Conservation (phyloP, 2,113 vertebrate species). For the Calidris pygmaea region DNA sequence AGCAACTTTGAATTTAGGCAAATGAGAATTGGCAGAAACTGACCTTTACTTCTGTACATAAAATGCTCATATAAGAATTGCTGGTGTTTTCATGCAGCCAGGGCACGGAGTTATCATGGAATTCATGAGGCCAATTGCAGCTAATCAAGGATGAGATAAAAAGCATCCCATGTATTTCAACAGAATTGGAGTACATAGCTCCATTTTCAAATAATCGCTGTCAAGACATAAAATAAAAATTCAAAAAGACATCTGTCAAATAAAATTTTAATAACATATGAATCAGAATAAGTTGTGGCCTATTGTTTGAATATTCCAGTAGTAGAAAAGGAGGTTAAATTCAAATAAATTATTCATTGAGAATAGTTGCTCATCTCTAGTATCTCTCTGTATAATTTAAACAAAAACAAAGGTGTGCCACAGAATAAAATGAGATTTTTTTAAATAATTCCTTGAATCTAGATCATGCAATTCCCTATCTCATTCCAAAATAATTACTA, state of each 20-base stretch:
- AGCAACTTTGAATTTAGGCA: neutral
- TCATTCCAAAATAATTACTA: slow-evolving; percentile 17
- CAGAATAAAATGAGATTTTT: slow-evolving; percentile 14
- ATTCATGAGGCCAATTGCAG: slow-evolving; percentile 7
- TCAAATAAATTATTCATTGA: slow-evolving; percentile 59
- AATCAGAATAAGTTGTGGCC: slow-evolving; percentile 30
- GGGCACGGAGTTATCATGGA: neutral
- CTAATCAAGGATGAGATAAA: slow-evolving; percentile 29
- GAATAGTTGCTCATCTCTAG: slow-evolving; percentile 34
- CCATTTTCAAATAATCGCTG: slow-evolving; percentile 19
- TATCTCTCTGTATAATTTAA: slow-evolving; percentile 3
- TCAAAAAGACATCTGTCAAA: slow-evolving; percentile 53
- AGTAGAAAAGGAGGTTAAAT: slow-evolving; percentile 55
- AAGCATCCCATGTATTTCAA: neutral
- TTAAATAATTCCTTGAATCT: neutral
- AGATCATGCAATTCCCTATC: neutral
- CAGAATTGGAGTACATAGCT: neutral
- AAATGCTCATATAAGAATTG: neutral
- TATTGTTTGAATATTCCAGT: slow-evolving; percentile 53
- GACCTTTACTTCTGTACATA: neutral
- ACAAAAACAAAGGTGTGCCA: neutral
- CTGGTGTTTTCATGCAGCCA: neutral
- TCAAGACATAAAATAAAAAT: slow-evolving; percentile 43
- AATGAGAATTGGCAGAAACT: neutral
- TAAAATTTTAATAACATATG: slow-evolving; percentile 59